Base-by-base conservation (phyloP, 2,888 invertebrate genomes). In the Mystacides longicornis region DNA sequence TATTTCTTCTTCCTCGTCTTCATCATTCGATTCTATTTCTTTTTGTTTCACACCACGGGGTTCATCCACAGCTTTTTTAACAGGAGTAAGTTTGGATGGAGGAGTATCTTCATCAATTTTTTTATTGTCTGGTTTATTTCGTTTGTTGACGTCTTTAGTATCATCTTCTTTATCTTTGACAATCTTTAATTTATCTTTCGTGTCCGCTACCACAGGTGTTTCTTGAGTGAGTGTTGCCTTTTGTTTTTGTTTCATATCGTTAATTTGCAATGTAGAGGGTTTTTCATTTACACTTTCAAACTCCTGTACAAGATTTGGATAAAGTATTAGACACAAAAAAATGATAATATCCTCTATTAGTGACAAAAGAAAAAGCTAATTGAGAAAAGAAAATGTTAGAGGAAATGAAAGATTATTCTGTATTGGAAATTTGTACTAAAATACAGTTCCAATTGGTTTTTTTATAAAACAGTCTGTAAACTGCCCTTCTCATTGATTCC, bases 11-110 rank as follows among this genome's bases (percentile, higher is more conserved):
- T 9, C 20, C 43, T n/a, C 22, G 27, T 50, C 43, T 49, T 49
- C 11, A 43, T 21, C 22, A 33, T 48, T 45, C 23, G 23, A 21
- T 16, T 31, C n/a, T n/a, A n/a, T n/a, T n/a, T n/a, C n/a, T n/a
- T n/a, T n/a, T n/a, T n/a, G n/a, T n/a, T n/a, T n/a, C n/a, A n/a
- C n/a, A n/a, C n/a, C n/a, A n/a, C n/a, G n/a, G n/a, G n/a, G n/a
- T n/a, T n/a, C n/a, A n/a, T n/a, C n/a, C n/a, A n/a, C n/a, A n/a
- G 37, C 16, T 27, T 31, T 54, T 45, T 48, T 48, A 16, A 7
- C 48, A 19, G n/a, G 5, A 19, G 4, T 20, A 9, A 5, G 9
- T 47, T 47, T 47, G 20, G 21, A 18, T 47, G 11, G 4, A 33
- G 5, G 3, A 22, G 11, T 22, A 21, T 31, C 23, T 18, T 37